Conservation (phyloP, 2,888 invertebrate genomes). For the Cheiracanthium punctorium region DNA sequence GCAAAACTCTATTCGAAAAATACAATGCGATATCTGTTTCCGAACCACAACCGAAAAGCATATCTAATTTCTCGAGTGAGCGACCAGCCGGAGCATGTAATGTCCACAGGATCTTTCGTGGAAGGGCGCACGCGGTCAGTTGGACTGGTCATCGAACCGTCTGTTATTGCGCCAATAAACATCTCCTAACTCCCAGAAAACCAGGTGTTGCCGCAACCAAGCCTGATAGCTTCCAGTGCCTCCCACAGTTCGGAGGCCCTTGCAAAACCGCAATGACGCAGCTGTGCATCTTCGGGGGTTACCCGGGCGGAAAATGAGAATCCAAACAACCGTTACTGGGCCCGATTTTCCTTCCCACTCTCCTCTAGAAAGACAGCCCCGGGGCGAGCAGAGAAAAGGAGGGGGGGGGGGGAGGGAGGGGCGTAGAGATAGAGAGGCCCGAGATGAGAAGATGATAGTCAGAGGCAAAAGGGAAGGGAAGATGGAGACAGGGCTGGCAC, state of each 20-base stretch:
- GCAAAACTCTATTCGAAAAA: too few species aligned
- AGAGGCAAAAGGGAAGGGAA: conserved; percentile 22
- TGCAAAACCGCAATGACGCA: conserved; percentile 47
- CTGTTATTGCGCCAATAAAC: conserved; percentile 60
- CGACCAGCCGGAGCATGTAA: neutral
- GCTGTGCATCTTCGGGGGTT: conserved; percentile 56
- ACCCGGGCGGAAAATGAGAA: conserved; percentile 64
- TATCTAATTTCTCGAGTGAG: neutral
- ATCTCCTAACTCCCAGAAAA: conserved; percentile 26
- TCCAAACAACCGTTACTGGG: conserved; percentile 64
- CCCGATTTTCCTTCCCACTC: conserved; percentile 32
- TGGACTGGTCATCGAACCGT: conserved; percentile 47
- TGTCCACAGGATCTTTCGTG: neutral
- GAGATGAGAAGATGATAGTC: conserved; percentile 63
- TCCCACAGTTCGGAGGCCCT: conserved; percentile 16
- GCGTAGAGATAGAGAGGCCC: conserved; percentile 37
- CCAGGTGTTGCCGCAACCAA: conserved; percentile 42
- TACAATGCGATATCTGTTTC: too few species aligned
- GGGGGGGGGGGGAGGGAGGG: neutral
- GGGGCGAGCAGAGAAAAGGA: conserved; percentile 20
- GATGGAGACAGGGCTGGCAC: neutral
- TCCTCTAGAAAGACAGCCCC: neutral
- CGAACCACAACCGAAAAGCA: too few species aligned
- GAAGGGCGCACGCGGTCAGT: neutral
- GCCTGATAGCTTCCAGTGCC: conserved; percentile 46